Conservation (phyloP, 1,140 invertebrate species). For the Dendroctonus valens region DNA sequence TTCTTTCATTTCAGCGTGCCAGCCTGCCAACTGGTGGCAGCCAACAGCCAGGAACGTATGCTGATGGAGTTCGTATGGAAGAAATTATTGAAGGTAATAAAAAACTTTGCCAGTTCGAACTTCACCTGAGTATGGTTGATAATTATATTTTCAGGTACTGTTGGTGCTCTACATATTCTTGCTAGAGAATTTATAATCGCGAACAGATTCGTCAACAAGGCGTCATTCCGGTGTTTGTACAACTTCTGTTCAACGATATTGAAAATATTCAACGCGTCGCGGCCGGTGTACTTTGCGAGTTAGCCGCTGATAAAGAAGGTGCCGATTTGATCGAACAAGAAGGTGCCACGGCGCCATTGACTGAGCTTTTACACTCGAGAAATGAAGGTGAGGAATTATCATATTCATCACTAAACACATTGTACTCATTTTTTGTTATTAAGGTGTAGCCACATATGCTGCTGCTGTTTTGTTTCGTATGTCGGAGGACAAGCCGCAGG, state of each 20-base stretch:
- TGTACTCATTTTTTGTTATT: slow-evolving; percentile 1
- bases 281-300: slow-evolving; percentile 92
- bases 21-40: slow-evolving; percentile 73
- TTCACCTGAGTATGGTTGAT: not conserved
- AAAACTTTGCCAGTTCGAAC: not conserved
- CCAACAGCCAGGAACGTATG: slow-evolving; percentile 71
- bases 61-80: slow-evolving; percentile 97
- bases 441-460: slow-evolving; percentile 88
- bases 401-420: too few relatives aligned
- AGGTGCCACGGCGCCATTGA: slow-evolving; percentile 93
- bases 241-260: slow-evolving; percentile 93
- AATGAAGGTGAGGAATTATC: slow-evolving; percentile 85
- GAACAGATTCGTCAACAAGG: slow-evolving; percentile 88
- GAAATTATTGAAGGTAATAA: slow-evolving; percentile 88
- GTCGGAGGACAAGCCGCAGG: slow-evolving; percentile 97
- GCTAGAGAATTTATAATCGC: slow-evolving; percentile 90
- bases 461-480: slow-evolving; percentile 96
- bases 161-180: slow-evolving; percentile 95
- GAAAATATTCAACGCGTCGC: slow-evolving; percentile 97
- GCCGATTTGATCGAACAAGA: slow-evolving; percentile 97
- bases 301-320: slow-evolving; percentile 94
- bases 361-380: slow-evolving; percentile 90
- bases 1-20: slow-evolving; percentile 57
- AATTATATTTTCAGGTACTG: slow-evolving; percentile 57
- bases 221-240: slow-evolving; percentile 94